phyloP scores from a whole-genome alignment of 2,797 vertebrate genomes.

The Lycodopsis pacificus region DNA sequence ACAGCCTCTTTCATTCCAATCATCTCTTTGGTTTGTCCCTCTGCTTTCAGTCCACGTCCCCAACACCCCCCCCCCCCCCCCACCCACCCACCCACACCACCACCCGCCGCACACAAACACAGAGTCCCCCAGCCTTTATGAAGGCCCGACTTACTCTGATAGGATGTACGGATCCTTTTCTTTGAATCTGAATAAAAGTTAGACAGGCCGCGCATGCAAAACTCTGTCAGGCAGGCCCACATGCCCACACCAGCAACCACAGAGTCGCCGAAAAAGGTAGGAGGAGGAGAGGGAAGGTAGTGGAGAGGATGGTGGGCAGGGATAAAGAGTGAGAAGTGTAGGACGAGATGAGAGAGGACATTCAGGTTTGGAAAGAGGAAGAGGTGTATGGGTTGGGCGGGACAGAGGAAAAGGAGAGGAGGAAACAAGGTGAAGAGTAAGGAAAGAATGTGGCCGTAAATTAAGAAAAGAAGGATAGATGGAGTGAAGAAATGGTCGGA shows the following conservation, averaged over 20 bases:
- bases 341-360: constrained; percentile 16
- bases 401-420: constrained; percentile 16
- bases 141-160: constrained; percentile 96
- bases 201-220: constrained; percentile 99
- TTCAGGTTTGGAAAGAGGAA: constrained; percentile 6
- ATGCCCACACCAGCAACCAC: constrained; percentile 94
- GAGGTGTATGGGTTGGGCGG: neutral
- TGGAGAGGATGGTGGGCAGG: neutral
- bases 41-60: constrained; percentile 35
- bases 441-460: constrained; percentile 9
- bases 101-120: constrained; percentile 43
- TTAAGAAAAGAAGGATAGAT: constrained; percentile 67
- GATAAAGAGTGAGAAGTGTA: constrained; percentile 13
- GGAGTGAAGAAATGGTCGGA: constrained; percentile 11
- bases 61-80: constrained; percentile 7
- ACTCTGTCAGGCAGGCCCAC: constrained; percentile 92
- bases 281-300: constrained; percentile 70
- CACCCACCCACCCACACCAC: neutral
- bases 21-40: constrained; percentile 57
- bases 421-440: constrained; percentile 44
- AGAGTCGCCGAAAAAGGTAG: constrained; percentile 85
- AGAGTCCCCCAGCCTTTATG: constrained; percentile 58
- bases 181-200: constrained; percentile 99
- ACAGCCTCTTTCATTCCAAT: constrained; percentile 54
- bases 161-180: constrained; percentile 99